Evolutionary conservation across 2,113 vertebrate genomes (phyloP), one percentile per base, ranked within the genome.

Genomic region (Junco hyemalis): DNA sequence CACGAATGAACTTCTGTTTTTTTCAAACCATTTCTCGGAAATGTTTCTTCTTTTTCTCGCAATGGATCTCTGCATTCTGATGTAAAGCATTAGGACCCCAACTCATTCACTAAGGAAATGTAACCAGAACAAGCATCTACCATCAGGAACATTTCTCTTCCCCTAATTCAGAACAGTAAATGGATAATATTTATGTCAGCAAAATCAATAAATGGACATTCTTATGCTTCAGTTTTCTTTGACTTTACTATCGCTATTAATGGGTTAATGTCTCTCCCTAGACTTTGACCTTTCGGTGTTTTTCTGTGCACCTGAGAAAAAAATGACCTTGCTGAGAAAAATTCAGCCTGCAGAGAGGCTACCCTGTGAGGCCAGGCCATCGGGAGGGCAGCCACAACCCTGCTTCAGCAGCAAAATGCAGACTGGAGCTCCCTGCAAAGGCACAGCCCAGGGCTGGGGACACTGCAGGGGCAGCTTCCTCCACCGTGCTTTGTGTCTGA

Each of bases 401-500:
- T 0, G 0, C 31, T 8, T 5, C 54, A 42, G 72, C 40, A 36
- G 73, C 59, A 60, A 36, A 44, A 40, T 1, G 17, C 61, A 11
- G 33, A 17, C 17, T 5, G 13, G 38, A 50, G 73, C 44, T 42
- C 77, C 44, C 54, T 10, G 78, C 65, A 29, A 73, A 63, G 76
- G 47, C 44, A 33, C 47, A 59, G 80, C 51, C 38, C 59, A 5
- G 2, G 0, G 7, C 11, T 3, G 29, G 1, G 15, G 36, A 11
- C 59, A 6, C 20, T 4, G 14, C 68, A 59, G 35, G 20, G 36
- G 21, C 31, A 72, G 42, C 47, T 24, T 23, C 17, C 45, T 35
- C 66, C 51, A 17, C 4, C 5, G 3, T 0, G 13, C 14, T 38
- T 25, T 17, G 6, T 28, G 48, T 4, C 2, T 26, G 2, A 24